A percentile compares a stretch with the other conserved stretches of the same genome.
phyloP scores from a whole-genome alignment of 2,113 vertebrate genomes.

The Rhinoptilus africanus region DNA sequence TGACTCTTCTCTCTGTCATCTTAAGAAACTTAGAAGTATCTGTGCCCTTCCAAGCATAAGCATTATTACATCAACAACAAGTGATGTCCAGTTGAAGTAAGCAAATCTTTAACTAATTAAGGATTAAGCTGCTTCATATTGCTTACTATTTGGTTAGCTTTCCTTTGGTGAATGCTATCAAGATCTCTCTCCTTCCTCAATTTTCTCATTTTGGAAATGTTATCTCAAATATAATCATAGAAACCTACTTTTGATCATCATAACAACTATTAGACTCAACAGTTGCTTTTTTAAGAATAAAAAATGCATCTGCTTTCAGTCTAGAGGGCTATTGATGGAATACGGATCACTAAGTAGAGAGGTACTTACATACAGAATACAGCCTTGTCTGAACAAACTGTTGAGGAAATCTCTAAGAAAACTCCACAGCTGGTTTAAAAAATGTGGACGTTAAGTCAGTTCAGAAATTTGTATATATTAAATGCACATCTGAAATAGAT shows the following conservation, averaged over 20 bases:
- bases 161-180: background rate
- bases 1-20: conserved; percentile 22
- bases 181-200: background rate
- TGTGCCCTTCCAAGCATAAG: background rate
- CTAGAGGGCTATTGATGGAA: background rate
- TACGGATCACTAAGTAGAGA: background rate
- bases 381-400: background rate
- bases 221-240: background rate
- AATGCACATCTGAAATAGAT: background rate
- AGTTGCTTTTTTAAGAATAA: background rate
- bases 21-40: background rate
- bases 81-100: background rate
- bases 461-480: background rate
- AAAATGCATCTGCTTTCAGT: background rate
- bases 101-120: conserved; percentile 29
- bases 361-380: background rate
- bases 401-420: background rate
- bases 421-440: background rate
- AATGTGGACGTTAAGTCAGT: background rate
- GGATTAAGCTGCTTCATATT: background rate
- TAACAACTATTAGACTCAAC: background rate
- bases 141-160: background rate
- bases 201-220: background rate
- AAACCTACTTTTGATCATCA: background rate
- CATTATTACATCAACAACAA: background rate